These are phyloP conservation scores for Phenganax subtilis DNA, from an alignment of 92 coral and sea anemone species.

Conservation along the genomic window DNA sequence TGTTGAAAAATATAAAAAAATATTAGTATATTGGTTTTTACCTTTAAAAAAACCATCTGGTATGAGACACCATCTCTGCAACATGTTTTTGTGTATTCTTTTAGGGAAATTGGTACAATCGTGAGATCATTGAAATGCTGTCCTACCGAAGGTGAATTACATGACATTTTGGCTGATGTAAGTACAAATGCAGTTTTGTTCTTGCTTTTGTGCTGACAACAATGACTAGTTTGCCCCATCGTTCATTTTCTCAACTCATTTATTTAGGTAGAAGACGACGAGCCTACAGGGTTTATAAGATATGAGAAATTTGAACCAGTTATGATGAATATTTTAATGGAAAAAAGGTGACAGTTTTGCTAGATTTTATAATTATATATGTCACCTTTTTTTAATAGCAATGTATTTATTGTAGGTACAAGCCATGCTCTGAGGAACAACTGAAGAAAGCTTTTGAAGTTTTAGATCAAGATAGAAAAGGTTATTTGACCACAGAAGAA, in stretches of 20 bases:
- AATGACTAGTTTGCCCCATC: too few relatives aligned
- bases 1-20: background rate
- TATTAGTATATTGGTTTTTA: background rate
- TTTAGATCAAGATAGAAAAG: slow-evolving; percentile 87
- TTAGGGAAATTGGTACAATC: slow-evolving; percentile 96
- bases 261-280: slow-evolving; percentile 85
- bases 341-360: slow-evolving; percentile 60
- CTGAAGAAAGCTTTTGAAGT: slow-evolving; percentile 95
- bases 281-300: slow-evolving; percentile 93
- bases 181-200: background rate
- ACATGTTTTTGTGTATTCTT: slow-evolving; percentile 1
- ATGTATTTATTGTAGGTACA: slow-evolving; percentile 55
- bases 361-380: background rate
- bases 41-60: background rate
- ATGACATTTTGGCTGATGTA: slow-evolving; percentile 92
- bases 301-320: slow-evolving; percentile 95
- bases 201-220: background rate
- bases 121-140: slow-evolving; percentile 94
- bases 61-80: background rate
- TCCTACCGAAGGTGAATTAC: slow-evolving; percentile 98
- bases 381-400: background rate
- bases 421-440: slow-evolving; percentile 90
- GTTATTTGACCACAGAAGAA: slow-evolving; percentile 91
- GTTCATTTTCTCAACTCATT: background rate
- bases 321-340: slow-evolving; percentile 79